phyloP scores from a whole-genome alignment of 2,888 invertebrate species.

The Brachyptera risi region DNA sequence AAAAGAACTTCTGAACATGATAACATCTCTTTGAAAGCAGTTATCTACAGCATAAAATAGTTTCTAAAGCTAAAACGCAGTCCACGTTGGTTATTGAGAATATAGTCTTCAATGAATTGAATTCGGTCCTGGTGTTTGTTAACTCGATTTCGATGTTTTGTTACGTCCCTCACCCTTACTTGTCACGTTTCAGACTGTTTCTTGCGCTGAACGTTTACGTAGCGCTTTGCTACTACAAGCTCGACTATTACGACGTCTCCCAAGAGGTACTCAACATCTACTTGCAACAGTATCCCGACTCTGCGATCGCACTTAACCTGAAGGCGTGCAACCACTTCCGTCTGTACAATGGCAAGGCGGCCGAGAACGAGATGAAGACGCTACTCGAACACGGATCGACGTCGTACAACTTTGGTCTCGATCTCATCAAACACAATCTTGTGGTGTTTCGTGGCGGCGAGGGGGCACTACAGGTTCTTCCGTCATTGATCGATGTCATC shows the following conservation, averaged over 20 bases:
- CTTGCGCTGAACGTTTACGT: constrained; percentile 95
- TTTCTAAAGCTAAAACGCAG: too few relatives aligned
- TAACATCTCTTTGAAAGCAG: too few relatives aligned
- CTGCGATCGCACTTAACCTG: constrained; percentile 91
- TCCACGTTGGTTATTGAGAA: too few relatives aligned
- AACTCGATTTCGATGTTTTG: too few relatives aligned
- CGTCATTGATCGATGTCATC: constrained; percentile 88
- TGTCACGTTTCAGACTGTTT: constrained; percentile 60
- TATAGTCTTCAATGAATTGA: too few relatives aligned
- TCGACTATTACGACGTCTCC: constrained; percentile 97
- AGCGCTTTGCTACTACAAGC: constrained; percentile 95
- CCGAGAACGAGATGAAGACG: constrained; percentile 84
- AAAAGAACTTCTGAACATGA: too few relatives aligned
- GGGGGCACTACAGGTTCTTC: constrained; percentile 88
- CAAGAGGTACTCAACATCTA: constrained; percentile 96
- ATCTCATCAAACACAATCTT: constrained; percentile 90
- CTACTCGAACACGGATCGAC: constrained; percentile 68
- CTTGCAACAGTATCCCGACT: constrained; percentile 85
- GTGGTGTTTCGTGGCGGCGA: constrained; percentile 94
- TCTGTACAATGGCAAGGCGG: constrained; percentile 90
- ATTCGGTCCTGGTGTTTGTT: too few relatives aligned
- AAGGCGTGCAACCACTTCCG: constrained; percentile 81
- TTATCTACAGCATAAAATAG: too few relatives aligned
- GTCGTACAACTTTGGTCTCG: constrained; percentile 72
- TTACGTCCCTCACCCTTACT: too few relatives aligned